Evolutionary conservation across 2,888 invertebrate genomes (phyloP).

Genomic region (Cephus runcator): DNA sequence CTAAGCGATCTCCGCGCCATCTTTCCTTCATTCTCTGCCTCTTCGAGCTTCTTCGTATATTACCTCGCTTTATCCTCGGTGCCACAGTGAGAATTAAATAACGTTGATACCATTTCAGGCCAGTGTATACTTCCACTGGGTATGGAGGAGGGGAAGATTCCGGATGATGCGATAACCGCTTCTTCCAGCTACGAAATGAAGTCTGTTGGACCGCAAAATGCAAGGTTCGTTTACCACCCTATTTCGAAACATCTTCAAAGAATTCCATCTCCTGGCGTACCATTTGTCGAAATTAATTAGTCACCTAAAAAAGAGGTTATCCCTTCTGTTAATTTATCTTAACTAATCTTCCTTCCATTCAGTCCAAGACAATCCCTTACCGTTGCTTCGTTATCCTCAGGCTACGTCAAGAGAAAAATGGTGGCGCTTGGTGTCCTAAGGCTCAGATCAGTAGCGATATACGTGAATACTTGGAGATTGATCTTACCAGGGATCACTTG

Average conservation of each 20-base stretch:
- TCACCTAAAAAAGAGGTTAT: not conserved
- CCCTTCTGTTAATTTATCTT: not conserved
- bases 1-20: not conserved
- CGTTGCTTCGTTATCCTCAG: slow-evolving; percentile 66
- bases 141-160: slow-evolving; percentile 88
- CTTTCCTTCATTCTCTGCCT: not conserved
- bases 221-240: slow-evolving; percentile 73
- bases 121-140: slow-evolving; percentile 82
- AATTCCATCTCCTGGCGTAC: not conserved
- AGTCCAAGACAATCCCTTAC: not conserved
- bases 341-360: not conserved
- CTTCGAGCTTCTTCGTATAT: not conserved
- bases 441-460: slow-evolving; percentile 80
- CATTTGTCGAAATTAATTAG: not conserved
- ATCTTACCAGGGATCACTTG: slow-evolving; percentile 79
- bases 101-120: slow-evolving; percentile 65
- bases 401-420: slow-evolving; percentile 85
- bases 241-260: not conserved
- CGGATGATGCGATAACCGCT: slow-evolving; percentile 85
- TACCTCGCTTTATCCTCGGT: not conserved
- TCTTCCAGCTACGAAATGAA: slow-evolving; percentile 88
- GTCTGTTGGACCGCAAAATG: slow-evolving; percentile 88
- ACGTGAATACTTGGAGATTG: slow-evolving; percentile 85
- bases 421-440: slow-evolving; percentile 94
- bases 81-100: slow-evolving; percentile 33